Percentiles rank a stretch among this genome's conserved stretches.
These are phyloP conservation scores for Otus scops DNA, from an alignment of 2,797 vertebrate species.

Conservation along the genomic window DNA sequence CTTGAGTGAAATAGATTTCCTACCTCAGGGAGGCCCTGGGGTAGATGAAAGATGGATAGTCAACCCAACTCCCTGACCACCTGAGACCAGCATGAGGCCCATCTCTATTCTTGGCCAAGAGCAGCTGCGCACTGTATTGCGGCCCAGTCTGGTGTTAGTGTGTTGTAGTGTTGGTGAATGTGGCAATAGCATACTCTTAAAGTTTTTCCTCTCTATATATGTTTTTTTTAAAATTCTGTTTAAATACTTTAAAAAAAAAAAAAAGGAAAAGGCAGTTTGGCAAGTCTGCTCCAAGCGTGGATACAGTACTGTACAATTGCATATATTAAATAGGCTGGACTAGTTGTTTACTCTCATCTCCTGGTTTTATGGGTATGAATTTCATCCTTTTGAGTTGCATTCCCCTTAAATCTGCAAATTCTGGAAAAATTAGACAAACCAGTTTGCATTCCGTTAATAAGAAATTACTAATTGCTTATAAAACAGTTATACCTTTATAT, in stretches of 20 bases:
- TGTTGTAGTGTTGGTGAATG: background rate
- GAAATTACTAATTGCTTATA: conserved; percentile 53
- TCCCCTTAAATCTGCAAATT: conserved; percentile 26
- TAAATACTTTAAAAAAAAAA: background rate
- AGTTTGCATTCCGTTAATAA: conserved; percentile 39
- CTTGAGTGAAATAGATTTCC: background rate
- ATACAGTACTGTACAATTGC: background rate
- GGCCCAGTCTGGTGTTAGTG: background rate
- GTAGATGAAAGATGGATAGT: background rate
- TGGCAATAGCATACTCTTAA: background rate
- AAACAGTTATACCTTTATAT: conserved; percentile 44
- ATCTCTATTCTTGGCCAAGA: background rate
- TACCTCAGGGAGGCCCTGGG: background rate
- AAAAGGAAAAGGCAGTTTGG: background rate
- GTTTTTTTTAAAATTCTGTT: background rate
- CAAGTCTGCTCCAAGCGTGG: background rate
- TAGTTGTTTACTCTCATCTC: background rate
- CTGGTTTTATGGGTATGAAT: background rate
- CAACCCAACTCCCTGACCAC: background rate
- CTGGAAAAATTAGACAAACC: conserved; percentile 18
- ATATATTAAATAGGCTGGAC: background rate
- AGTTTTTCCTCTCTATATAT: background rate
- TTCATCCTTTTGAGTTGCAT: conserved; percentile 1
- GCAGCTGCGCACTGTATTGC: background rate
- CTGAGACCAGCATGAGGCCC: background rate